Conservation (phyloP, 2,888 invertebrate species). For the Dicycla oo region DNA sequence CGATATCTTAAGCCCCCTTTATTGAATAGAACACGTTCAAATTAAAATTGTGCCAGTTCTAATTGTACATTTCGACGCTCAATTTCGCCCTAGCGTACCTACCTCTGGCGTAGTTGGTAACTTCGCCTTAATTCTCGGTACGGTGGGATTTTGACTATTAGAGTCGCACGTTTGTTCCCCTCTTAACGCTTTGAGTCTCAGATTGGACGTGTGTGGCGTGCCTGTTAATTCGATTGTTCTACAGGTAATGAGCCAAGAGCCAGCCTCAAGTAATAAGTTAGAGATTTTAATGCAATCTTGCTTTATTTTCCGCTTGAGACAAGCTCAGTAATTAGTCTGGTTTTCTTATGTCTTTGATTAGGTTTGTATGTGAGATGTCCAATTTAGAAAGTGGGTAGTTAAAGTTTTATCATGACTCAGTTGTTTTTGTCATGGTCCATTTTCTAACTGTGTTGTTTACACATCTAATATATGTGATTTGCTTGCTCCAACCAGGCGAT, state of each 20-base stretch:
- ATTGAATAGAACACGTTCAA: constrained; percentile 51
- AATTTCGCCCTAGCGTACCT: constrained; percentile 54
- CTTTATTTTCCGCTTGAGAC: constrained; percentile 36
- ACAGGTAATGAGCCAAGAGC: constrained; percentile 61
- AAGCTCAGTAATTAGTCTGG: constrained; percentile 33
- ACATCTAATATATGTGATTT: no score
- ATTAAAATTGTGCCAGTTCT: constrained; percentile 55
- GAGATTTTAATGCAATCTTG: constrained; percentile 63
- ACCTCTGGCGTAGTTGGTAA: constrained; percentile 37
- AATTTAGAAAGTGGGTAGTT: constrained; percentile 22
- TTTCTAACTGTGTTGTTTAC: not conserved
- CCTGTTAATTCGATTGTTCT: constrained; percentile 67
- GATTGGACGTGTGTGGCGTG: constrained; percentile 57
- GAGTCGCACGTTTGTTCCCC: constrained; percentile 42
- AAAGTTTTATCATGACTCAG: constrained; percentile 6
- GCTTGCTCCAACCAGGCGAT: no score
- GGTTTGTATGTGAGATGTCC: constrained; percentile 25
- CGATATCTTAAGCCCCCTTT: constrained; percentile 16
- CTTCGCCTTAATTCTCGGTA: constrained; percentile 51
- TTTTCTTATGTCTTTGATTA: constrained; percentile 50
- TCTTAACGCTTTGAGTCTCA: constrained; percentile 48
- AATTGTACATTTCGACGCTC: constrained; percentile 57
- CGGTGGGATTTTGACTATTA: constrained; percentile 46
- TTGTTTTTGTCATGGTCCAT: not conserved
- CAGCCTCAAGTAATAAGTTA: constrained; percentile 58